Percentiles rank a stretch among this genome's conserved stretches.
Conservation (phyloP, 1,140 invertebrate genomes). For the Nymphalis io region DNA sequence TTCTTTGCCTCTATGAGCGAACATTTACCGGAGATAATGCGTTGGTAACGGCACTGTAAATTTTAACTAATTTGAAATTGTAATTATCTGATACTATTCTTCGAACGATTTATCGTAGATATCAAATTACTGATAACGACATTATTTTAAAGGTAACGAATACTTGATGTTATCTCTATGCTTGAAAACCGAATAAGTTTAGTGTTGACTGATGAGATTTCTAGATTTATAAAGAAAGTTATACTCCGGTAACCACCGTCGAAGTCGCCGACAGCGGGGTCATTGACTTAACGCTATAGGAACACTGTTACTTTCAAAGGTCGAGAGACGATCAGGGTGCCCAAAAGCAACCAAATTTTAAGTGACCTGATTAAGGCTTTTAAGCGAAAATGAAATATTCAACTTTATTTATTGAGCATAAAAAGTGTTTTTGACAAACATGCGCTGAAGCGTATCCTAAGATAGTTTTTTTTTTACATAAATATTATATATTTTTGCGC, state of each 20-base stretch:
- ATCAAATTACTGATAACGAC: conserved; percentile 38
- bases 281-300: conserved; percentile 59
- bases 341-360: conserved; percentile 24
- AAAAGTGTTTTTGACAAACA: background rate
- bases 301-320: conserved; percentile 78
- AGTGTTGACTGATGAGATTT: conserved; percentile 34
- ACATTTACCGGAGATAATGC: conserved; percentile 1
- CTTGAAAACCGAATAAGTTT: background rate
- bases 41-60: background rate
- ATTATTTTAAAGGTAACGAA: conserved; percentile 28
- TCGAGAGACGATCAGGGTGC: conserved; percentile 54
- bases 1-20: background rate
- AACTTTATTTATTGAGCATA: conserved; percentile 1
- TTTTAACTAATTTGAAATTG: conserved; percentile 5
- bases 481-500: too few relatives aligned
- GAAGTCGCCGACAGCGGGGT: conserved; percentile 57
- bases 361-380: conserved; percentile 16
- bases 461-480: too few relatives aligned
- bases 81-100: conserved; percentile 18
- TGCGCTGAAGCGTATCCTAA: background rate
- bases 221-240: conserved; percentile 63
- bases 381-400: conserved; percentile 4
- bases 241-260: conserved; percentile 31
- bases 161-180: conserved; percentile 13
- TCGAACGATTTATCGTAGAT: conserved; percentile 10